Percentiles rank a stretch among this genome's conserved stretches.
These are phyloP conservation scores for Antechinus flavipes DNA, from an alignment of 2,113 vertebrate species.

Conservation along the genomic window DNA sequence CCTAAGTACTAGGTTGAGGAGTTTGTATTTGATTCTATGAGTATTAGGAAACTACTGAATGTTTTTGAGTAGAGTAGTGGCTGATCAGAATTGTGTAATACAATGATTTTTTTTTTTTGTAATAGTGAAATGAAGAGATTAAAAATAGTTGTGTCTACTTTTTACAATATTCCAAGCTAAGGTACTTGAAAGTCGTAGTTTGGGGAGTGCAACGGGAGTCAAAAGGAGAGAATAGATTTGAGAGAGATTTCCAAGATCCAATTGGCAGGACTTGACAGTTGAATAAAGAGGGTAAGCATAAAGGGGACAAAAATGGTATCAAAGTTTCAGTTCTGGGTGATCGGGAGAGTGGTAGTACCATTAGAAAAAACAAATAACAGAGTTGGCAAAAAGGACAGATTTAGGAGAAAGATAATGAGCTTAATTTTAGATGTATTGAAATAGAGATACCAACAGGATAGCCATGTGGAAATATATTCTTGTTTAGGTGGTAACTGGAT, in stretches of 20 bases:
- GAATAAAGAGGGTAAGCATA: neutral
- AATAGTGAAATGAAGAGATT: neutral
- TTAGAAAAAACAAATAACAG: neutral
- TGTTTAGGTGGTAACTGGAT: neutral
- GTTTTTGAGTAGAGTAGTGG: neutral
- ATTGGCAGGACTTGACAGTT: neutral
- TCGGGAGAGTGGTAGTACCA: neutral
- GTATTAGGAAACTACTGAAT: neutral
- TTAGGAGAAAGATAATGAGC: neutral
- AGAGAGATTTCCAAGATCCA: neutral
- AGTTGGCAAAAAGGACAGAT: neutral
- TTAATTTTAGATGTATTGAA: neutral
- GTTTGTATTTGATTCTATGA: neutral
- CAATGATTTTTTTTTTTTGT: neutral
- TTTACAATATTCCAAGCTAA: neutral
- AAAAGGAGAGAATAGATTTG: neutral
- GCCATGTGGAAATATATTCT: neutral
- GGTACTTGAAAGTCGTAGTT: neutral
- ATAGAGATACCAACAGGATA: neutral
- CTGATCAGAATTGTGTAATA: neutral
- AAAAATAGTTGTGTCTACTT: neutral
- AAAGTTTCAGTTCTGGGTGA: neutral
- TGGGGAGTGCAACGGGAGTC: neutral
- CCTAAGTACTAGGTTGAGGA: neutral
- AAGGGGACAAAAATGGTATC: neutral